Evolutionary conservation across 2,113 vertebrate species (phyloP), one percentile per base, ranked within the genome.

Genomic region (Dicaeum eximium): DNA sequence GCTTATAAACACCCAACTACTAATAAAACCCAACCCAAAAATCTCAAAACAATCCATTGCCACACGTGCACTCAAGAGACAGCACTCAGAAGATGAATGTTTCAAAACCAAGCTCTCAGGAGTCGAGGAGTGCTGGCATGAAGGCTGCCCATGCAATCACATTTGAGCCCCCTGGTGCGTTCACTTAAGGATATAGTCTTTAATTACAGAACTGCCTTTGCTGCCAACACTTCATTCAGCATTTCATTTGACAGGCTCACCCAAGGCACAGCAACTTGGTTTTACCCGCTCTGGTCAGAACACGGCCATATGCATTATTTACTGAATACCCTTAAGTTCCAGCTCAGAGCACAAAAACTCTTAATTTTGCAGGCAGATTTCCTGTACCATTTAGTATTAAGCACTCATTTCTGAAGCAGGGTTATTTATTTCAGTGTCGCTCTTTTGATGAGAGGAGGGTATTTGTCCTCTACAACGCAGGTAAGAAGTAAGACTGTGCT

Each of bases 131-230:
- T 0, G 2, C 79, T 94, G 85, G 62, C 67, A 56, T 14, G 24
- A 48, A 92, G 60, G 44, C 4, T 90, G 74, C 74, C 81, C 54
- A 35, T 44, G 53, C 80, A 92, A 94, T 66, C 88, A 61, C 17
- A 61, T 66, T 75, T 73, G 42, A 91, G 67, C 13, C 58, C 74
- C 80, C 45, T 88, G 50, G 27, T 77, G 84, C 19, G 2, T 18
- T 35, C 79, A 86, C 50, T 82, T 86, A 80, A 91, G 67, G 58
- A 73, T 51, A 90, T 1, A 85, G 84, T 50, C 79, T 90, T 94
- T 95, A 92, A 95, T 88, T 82, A 94, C 78, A 30, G 11, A 95
- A 50, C 38, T 91, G 45, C 71, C 66, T 85, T 80, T 85, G 47
- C 58, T 5, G 33, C 81, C 87, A 95, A 50, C 54, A 17, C 22